Base-by-base conservation (phyloP, 2,888 invertebrate genomes). In the Trachelus iudaicus region DNA sequence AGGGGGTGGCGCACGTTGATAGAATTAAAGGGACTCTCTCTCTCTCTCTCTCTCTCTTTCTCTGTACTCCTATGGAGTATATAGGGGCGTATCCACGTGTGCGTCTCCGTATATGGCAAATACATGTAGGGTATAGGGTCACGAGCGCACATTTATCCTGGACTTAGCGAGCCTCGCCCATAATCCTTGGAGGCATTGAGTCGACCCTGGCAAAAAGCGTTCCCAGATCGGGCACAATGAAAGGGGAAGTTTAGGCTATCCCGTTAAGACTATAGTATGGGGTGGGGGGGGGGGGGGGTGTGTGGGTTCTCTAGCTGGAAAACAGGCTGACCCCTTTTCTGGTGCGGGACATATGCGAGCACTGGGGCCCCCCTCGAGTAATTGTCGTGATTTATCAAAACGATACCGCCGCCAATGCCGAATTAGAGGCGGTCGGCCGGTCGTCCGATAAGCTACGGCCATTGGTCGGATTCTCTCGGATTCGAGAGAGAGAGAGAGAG, bases 361-460 rank as follows among this genome's bases (percentile, higher is more conserved):
- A 76, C 35, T 30, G 75, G 40, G 40, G 40, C 6, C 40, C 40
- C 40, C 75, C 73, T 75, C 85, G 87, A 88, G 84, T 87, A 89
- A 89, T 89, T 88, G 88, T 88, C 84, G 84, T 86, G 87, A 90
- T 90, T 89, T 86, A 87, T 88, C 89, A 87, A 86, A 87, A 85
- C 87, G 88, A 88, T 88, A 88, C 33, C 30, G 69, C 69, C 82
- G 85, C 82, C 83, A 78, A 78, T 75, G 76, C 76, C 77, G 79
- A 78, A 81, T 85, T 76, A 82, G 83, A 83, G 80, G 76, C 81
- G 81, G 83, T 86, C 86, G 84, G 79, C 86, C 83, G 85, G 80
- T 40, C 40, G 15, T 1, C 6, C 1, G 15, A 40, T 40, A 6
- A 40, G 40, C 56, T 56, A 77, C 75, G 80, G 69, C 80, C 76